phyloP scores from a whole-genome alignment of 2,888 invertebrate genomes.

The Heliconius ismenius region DNA sequence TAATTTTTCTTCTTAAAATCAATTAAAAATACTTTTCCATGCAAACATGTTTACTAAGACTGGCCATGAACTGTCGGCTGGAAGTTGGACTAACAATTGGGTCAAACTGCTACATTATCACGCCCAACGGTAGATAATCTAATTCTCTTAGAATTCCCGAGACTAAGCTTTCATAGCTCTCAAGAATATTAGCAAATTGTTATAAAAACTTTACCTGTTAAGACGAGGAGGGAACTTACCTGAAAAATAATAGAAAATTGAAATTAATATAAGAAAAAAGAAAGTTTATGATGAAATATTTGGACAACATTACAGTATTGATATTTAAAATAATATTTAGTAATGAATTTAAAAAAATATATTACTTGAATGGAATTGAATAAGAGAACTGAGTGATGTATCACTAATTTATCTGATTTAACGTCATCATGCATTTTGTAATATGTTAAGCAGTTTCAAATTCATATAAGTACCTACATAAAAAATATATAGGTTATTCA shows the following conservation, averaged over 20 bases:
- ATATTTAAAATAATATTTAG: constrained; percentile 1
- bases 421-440: background rate
- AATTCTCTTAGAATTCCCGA: constrained; percentile 30
- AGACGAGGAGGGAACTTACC: constrained; percentile 21
- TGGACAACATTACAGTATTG: too few relatives aligned
- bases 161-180: constrained; percentile 25
- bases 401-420: background rate
- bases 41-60: constrained; percentile 4
- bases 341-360: too few relatives aligned
- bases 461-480: background rate
- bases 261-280: background rate
- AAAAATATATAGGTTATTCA: background rate
- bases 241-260: constrained; percentile 22
- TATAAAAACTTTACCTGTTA: constrained; percentile 28
- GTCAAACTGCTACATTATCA: constrained; percentile 31
- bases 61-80: constrained; percentile 17
- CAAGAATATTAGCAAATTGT: constrained; percentile 31
- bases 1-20: background rate
- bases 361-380: too few relatives aligned
- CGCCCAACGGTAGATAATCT: constrained; percentile 29
- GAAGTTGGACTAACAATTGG: constrained; percentile 16
- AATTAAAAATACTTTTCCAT: background rate
- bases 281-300: background rate
- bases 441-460: background rate
- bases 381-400: background rate